A percentile compares a stretch with the other conserved stretches of the same genome.
phyloP scores from a whole-genome alignment of 2,113 vertebrate species.

The Antennarius striatus region DNA sequence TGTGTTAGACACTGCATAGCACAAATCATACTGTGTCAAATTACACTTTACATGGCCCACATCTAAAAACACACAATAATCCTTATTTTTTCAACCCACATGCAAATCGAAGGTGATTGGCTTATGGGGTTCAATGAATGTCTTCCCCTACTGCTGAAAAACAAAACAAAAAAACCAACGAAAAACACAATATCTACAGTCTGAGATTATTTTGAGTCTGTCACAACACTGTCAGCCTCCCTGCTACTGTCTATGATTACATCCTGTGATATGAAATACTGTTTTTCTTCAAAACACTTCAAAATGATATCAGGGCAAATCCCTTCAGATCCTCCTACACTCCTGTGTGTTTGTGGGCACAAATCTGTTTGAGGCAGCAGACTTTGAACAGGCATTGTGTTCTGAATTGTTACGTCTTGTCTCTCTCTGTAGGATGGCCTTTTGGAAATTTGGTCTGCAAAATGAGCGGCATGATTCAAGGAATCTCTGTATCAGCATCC shows the following conservation, averaged over 20 bases:
- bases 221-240: constrained; percentile 8
- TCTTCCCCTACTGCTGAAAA: too few relatives aligned
- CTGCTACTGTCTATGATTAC: not conserved
- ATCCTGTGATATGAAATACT: not conserved
- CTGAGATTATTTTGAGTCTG: constrained; percentile 3
- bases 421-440: constrained; percentile 86
- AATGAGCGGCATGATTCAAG: constrained; percentile 92
- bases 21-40: too few relatives aligned
- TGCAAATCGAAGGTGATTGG: too few relatives aligned
- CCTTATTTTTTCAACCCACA: too few relatives aligned
- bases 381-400: not conserved
- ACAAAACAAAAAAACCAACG: not conserved
- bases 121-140: too few relatives aligned
- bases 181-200: not conserved
- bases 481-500: constrained; percentile 91
- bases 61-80: too few relatives aligned
- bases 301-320: not conserved
- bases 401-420: constrained; percentile 17
- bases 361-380: not conserved
- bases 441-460: constrained; percentile 93
- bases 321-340: not conserved
- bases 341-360: constrained; percentile 7
- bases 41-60: too few relatives aligned
- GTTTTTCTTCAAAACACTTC: not conserved
- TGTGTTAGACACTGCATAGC: too few relatives aligned